These are phyloP conservation scores for Hippocampus kuda DNA, from an alignment of 2,797 vertebrate genomes.

Conservation along the genomic window DNA sequence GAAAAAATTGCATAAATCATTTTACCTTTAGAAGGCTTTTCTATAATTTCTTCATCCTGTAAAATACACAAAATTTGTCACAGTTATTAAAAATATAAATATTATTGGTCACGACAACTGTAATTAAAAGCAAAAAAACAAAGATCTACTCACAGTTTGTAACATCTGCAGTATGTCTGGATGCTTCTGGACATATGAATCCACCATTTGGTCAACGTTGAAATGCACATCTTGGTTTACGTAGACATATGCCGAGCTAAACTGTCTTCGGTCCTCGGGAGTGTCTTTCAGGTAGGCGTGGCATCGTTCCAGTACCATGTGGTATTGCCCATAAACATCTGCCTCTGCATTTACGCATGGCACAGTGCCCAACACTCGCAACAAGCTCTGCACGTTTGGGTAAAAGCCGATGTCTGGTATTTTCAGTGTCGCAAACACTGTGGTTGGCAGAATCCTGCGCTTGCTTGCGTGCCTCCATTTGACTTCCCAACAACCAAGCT, in stretches of 20 bases:
- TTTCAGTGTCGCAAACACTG: constrained; percentile 88
- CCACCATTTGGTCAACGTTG: constrained; percentile 89
- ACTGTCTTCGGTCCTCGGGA: constrained; percentile 74
- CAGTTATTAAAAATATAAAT: not conserved
- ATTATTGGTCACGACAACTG: not conserved
- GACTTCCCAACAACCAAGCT: constrained; percentile 95
- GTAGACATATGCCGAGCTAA: constrained; percentile 82
- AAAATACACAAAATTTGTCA: constrained; percentile 22
- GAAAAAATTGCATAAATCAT: not conserved
- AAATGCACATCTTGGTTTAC: constrained; percentile 94
- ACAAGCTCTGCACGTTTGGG: constrained; percentile 87
- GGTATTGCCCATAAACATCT: constrained; percentile 80
- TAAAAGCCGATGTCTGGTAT: constrained; percentile 93
- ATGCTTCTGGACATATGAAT: constrained; percentile 81
- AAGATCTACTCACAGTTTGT: constrained; percentile 49
- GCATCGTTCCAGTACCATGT: constrained; percentile 80
- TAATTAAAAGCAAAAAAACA: not conserved
- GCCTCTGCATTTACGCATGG: constrained; percentile 86
- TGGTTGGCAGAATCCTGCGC: constrained; percentile 85
- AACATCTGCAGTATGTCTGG: constrained; percentile 71
- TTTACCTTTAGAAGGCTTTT: constrained; percentile 61
- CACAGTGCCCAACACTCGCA: constrained; percentile 86
- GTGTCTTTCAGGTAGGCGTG: constrained; percentile 81
- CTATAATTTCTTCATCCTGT: constrained; percentile 61
- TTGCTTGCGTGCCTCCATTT: constrained; percentile 96